These are phyloP conservation scores for Drosophila dives DNA, from an alignment of 2,888 invertebrate genomes.

Conservation along the genomic window DNA sequence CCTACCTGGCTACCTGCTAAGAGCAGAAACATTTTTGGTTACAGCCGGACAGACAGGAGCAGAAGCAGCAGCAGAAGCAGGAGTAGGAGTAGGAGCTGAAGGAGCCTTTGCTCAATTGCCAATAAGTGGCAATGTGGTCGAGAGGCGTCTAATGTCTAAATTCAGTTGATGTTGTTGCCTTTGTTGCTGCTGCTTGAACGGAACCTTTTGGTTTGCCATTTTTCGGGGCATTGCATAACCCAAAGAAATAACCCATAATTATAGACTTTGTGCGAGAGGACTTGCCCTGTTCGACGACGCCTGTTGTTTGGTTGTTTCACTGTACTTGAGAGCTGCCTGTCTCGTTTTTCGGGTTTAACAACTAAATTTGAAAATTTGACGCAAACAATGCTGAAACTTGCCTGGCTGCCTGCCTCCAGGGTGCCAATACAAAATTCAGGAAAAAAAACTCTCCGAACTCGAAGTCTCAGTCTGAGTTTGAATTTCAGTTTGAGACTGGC, in stretches of 20 bases:
- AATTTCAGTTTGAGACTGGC: slow-evolving; percentile 11
- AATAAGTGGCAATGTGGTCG: slow-evolving; percentile 72
- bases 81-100: slow-evolving; percentile 23
- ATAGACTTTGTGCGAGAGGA: slow-evolving; percentile 26
- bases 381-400: slow-evolving; percentile 69
- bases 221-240: slow-evolving; percentile 69
- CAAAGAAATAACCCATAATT: slow-evolving; percentile 64
- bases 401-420: slow-evolving; percentile 45
- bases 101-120: slow-evolving; percentile 61
- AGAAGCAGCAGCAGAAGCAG: slow-evolving; percentile 3
- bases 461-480: slow-evolving; percentile 19
- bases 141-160: slow-evolving; percentile 78
- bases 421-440: slow-evolving; percentile 38
- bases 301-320: slow-evolving; percentile 60
- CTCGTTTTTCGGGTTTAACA: slow-evolving; percentile 80
- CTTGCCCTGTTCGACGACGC: slow-evolving; percentile 58
- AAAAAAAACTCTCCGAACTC: background rate
- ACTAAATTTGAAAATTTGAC: slow-evolving; percentile 80
- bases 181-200: slow-evolving; percentile 30
- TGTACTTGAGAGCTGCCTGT: slow-evolving; percentile 45
- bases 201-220: slow-evolving; percentile 50
- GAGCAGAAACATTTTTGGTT: slow-evolving; percentile 43
- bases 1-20: slow-evolving; percentile 70
- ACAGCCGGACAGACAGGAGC: slow-evolving; percentile 11
- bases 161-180: slow-evolving; percentile 44